These are phyloP conservation scores for Paramuricea clavata DNA, from an alignment of 92 coral and sea anemone species.

Conservation along the genomic window DNA sequence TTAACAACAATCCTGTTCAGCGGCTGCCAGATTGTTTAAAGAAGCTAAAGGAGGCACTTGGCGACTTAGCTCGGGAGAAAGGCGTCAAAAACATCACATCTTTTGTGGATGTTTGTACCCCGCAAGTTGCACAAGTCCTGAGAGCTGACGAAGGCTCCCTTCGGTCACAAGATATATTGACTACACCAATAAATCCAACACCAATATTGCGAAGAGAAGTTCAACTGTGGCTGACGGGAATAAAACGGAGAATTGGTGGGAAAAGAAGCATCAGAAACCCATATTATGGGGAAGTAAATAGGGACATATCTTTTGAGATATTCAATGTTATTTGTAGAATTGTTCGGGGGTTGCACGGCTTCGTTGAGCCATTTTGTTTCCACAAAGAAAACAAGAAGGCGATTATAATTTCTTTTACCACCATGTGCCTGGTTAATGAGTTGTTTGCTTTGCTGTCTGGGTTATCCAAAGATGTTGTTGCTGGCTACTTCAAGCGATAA, in stretches of 20 bases:
- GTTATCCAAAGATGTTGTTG: slow-evolving; percentile 47
- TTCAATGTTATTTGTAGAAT: slow-evolving; percentile 25
- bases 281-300: slow-evolving; percentile 41
- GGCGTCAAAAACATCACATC: neutral
- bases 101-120: neutral
- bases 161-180: neutral
- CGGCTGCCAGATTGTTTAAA: neutral
- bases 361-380: slow-evolving; percentile 55
- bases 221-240: slow-evolving; percentile 45
- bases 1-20: neutral
- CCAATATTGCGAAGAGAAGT: slow-evolving; percentile 27
- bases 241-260: slow-evolving; percentile 43
- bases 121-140: neutral
- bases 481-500: slow-evolving; percentile 54
- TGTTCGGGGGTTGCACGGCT: slow-evolving; percentile 51
- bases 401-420: slow-evolving; percentile 65
- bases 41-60: neutral
- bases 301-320: slow-evolving; percentile 56
- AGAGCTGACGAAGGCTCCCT: neutral
- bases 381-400: slow-evolving; percentile 62
- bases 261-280: slow-evolving; percentile 57
- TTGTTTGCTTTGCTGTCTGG: slow-evolving; percentile 65
- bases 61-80: too few species aligned
- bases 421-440: slow-evolving; percentile 65
- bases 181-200: neutral